A percentile compares a stretch with the other conserved stretches of the same genome.
Evolutionary conservation across 2,888 invertebrate species (phyloP).

Genomic region (Iphiclides podalirius): DNA sequence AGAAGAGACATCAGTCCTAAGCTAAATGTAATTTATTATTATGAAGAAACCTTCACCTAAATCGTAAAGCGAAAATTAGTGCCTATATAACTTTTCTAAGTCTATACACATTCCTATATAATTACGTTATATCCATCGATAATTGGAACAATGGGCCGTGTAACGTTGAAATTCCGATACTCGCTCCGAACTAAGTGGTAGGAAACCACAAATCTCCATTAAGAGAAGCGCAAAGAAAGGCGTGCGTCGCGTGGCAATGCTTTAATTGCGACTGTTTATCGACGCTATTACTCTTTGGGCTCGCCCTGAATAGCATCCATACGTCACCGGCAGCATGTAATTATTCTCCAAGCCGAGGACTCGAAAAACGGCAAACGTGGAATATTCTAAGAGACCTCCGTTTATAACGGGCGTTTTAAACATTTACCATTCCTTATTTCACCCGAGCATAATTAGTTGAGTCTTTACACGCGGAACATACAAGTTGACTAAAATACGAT

Average conservation of each 20-base stretch:
- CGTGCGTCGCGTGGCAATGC: conserved; percentile 76
- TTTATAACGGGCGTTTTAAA: conserved; percentile 5
- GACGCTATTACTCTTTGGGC: conserved; percentile 71
- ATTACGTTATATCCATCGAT: conserved; percentile 15
- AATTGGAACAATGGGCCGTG: conserved; percentile 17
- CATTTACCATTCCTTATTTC: neutral
- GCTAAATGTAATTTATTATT: too few relatives aligned
- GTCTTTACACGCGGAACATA: neutral
- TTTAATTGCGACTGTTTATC: conserved; percentile 78
- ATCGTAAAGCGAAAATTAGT: too few relatives aligned
- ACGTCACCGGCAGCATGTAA: conserved; percentile 74
- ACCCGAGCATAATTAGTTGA: neutral
- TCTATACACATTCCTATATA: too few relatives aligned
- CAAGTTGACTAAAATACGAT: too few relatives aligned
- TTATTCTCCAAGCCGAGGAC: conserved; percentile 72
- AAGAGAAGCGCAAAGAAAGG: conserved; percentile 68
- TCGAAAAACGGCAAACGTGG: conserved; percentile 58
- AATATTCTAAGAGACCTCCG: conserved; percentile 6
- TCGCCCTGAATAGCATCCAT: conserved; percentile 72
- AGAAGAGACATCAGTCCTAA: too few relatives aligned
- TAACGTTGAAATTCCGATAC: conserved; percentile 35
- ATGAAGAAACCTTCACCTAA: too few relatives aligned
- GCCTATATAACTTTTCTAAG: too few relatives aligned
- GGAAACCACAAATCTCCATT: conserved; percentile 67
- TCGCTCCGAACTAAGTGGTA: conserved; percentile 37